Conservation (phyloP, 2,113 vertebrate genomes). For the Chaetops frenatus region DNA sequence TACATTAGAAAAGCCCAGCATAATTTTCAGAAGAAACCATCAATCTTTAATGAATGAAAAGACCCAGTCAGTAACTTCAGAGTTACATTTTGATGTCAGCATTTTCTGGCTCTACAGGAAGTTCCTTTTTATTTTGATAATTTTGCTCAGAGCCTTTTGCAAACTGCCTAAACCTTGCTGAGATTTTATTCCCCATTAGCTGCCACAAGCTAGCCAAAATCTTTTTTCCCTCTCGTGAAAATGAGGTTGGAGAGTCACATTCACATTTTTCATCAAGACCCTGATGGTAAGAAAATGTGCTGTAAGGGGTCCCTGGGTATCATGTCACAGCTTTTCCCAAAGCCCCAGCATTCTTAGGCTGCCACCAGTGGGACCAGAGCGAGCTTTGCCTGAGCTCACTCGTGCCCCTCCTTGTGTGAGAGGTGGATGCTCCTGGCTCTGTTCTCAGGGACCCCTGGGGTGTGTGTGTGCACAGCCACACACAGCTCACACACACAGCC, state of each 20-base stretch:
- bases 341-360: not conserved
- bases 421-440: not conserved
- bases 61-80: not conserved
- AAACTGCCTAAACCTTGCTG: not conserved
- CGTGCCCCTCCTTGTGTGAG: rapidly evolving
- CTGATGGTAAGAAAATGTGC: not conserved
- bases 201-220: not conserved
- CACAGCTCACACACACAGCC: not conserved
- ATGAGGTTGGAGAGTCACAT: not conserved
- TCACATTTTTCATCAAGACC: not conserved
- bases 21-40: not conserved
- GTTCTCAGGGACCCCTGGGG: not conserved
- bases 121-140: not conserved
- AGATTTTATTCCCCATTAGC: not conserved
- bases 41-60: not conserved
- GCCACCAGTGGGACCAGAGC: rapidly evolving
- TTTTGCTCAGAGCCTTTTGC: not conserved
- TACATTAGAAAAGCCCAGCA: not conserved
- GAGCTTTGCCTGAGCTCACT: not conserved
- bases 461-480: rapidly evolving
- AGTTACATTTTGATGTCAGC: not conserved
- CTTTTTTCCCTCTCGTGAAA: not conserved
- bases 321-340: rapidly evolving
- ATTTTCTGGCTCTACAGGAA: not conserved
- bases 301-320: rapidly evolving